Evolutionary conservation across 2,888 invertebrate genomes (phyloP).

Genomic region (Pterostichus madidus): DNA sequence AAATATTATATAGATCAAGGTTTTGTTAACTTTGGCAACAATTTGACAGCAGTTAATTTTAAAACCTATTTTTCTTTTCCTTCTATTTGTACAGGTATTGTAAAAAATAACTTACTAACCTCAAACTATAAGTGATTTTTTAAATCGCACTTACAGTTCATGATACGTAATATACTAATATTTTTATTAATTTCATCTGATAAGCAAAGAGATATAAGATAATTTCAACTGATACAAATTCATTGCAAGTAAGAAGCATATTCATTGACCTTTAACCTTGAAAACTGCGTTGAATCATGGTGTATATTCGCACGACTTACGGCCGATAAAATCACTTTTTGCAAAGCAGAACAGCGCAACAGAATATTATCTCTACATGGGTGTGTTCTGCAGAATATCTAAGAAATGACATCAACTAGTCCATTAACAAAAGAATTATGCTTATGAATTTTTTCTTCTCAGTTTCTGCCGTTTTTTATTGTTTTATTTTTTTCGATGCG

Average conservation of each 20-base stretch:
- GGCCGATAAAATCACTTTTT: conserved; percentile 32
- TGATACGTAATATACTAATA: no score
- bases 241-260: conserved; percentile 12
- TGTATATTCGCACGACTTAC: conserved; percentile 49
- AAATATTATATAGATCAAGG: no score
- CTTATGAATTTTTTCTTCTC: conserved; percentile 55
- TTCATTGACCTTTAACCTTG: conserved; percentile 52
- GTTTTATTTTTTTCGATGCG: conserved; percentile 48
- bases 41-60: no score
- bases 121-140: no score
- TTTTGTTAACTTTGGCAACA: no score
- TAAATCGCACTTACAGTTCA: no score
- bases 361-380: conserved; percentile 21
- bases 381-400: conserved; percentile 60
- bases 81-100: no score
- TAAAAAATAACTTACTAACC: no score
- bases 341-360: not conserved
- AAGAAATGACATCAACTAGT: conserved; percentile 63
- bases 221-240: conserved; percentile 35
- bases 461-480: conserved; percentile 26
- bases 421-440: conserved; percentile 62
- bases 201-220: not conserved
- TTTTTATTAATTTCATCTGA: no score
- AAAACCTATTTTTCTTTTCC: no score
- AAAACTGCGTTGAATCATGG: conserved; percentile 36